Conservation (phyloP, 2,888 invertebrate genomes). For the Tiliacea aurago region DNA sequence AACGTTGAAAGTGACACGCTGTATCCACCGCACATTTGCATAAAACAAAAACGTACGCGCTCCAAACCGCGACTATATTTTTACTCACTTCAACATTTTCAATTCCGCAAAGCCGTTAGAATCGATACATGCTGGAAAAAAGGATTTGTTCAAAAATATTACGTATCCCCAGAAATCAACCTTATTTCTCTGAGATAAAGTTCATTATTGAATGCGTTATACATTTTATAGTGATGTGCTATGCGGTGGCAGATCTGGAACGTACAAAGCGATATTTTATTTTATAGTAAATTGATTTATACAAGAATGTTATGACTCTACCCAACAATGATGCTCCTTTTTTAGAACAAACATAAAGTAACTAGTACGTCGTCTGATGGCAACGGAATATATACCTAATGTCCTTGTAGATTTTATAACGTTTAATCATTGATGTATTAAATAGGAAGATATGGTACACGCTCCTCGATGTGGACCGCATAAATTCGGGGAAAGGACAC, state of each 20-base stretch:
- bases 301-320: constrained; percentile 43
- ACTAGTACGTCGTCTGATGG: constrained; percentile 14
- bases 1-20: constrained; percentile 55
- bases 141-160: constrained; percentile 30
- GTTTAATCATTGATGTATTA: too few species aligned
- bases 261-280: constrained; percentile 41
- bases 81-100: constrained; percentile 58
- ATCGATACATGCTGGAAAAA: constrained; percentile 38
- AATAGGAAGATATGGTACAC: too few species aligned
- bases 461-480: too few species aligned
- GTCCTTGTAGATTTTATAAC: not conserved
- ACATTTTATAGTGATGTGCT: constrained; percentile 39
- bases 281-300: constrained; percentile 50
- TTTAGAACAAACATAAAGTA: constrained; percentile 26
- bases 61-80: constrained; percentile 52
- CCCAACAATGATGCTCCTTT: constrained; percentile 31
- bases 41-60: constrained; percentile 53
- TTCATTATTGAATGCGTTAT: constrained; percentile 24
- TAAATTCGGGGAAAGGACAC: too few species aligned
- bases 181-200: not conserved
- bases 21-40: constrained; percentile 51
- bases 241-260: constrained; percentile 26
- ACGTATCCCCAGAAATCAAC: not conserved
- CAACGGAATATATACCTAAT: too few species aligned
- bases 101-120: constrained; percentile 51